Conservation (phyloP, 2,113 vertebrate genomes). For the Callocephalon fimbriatum region DNA sequence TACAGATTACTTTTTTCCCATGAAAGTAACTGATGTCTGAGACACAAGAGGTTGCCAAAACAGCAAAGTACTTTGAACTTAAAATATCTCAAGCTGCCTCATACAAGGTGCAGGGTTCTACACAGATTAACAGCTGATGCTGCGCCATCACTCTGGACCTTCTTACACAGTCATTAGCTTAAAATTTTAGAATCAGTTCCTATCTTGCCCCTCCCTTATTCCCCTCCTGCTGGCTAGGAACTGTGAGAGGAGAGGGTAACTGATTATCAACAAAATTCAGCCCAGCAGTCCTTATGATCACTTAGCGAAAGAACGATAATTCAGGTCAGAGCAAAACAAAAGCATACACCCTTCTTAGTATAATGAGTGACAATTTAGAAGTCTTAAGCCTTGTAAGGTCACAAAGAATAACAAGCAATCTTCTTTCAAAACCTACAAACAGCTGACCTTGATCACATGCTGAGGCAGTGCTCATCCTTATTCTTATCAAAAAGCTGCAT, state of each 20-base stretch:
- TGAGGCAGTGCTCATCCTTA: neutral
- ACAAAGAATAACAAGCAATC: neutral
- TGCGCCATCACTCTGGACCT: neutral
- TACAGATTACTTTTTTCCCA: neutral
- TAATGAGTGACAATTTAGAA: neutral
- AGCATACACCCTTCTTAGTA: neutral
- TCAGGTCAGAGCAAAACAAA: neutral
- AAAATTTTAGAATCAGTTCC: neutral
- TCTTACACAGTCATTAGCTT: neutral
- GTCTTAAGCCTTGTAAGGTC: neutral
- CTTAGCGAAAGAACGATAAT: neutral
- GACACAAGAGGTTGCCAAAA: neutral
- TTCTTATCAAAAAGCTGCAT: neutral
- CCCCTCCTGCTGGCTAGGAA: neutral
- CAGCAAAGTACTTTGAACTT: neutral
- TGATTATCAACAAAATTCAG: neutral
- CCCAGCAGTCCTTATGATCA: neutral
- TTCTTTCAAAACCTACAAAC: neutral
- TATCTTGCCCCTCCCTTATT: neutral
- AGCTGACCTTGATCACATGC: neutral
- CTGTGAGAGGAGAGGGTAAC: neutral
- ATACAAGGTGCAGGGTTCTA: neutral
- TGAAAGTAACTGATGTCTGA: neutral
- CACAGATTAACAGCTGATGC: neutral
- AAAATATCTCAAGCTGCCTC: neutral